Base-by-base conservation (phyloP, 2,113 vertebrate genomes). In the Pollimyrus isidori region DNA sequence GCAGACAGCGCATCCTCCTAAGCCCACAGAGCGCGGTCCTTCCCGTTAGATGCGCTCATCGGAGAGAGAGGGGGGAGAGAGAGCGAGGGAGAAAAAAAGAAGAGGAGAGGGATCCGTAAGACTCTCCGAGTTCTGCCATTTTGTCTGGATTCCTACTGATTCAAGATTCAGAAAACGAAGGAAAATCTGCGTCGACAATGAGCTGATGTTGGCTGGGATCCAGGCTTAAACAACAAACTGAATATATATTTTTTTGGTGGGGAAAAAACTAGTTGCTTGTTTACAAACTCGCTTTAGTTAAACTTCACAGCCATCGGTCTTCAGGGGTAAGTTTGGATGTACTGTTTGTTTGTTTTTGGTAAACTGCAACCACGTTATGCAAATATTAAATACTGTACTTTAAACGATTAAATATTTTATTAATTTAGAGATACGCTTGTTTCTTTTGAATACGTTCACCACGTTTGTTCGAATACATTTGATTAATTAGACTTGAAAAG, bases 51-150 rank as follows among this genome's bases (percentile, higher is more conserved):
- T 93, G 50, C 26, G 90, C 56, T 89, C 49, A 42, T 91, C 87
- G 73, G 91, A 90, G 92, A 93, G 92, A 90, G 88, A 91, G 91
- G 90, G 91, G 89, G 92, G 82, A 45, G 80, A 23, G 80, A 42
- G 45, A 30, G 56, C 56, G 26, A 65, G n/a, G n/a, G 62, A 69
- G 62, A 26, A 50, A 46, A 50, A 17, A 48, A 23, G 45, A 46
- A n/a, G 23, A 50, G 50, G 85, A 35, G 85, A 53, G 50, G 84
- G 84, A 91, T 93, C 92, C 89, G 92, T 85, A 92, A 69, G 92
- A 93, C 93, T 93, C 95, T 93, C 91, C 92, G 73, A 93, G 48
- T 82, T 93, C 95, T 96, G 95, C 95, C 95, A 96, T 96, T 95
- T 96, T 96, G 95, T 94, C 91, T 65, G 69, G 45, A 30, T 53